Base-by-base conservation (phyloP, 2,113 vertebrate genomes). In the Cervus canadensis region DNA sequence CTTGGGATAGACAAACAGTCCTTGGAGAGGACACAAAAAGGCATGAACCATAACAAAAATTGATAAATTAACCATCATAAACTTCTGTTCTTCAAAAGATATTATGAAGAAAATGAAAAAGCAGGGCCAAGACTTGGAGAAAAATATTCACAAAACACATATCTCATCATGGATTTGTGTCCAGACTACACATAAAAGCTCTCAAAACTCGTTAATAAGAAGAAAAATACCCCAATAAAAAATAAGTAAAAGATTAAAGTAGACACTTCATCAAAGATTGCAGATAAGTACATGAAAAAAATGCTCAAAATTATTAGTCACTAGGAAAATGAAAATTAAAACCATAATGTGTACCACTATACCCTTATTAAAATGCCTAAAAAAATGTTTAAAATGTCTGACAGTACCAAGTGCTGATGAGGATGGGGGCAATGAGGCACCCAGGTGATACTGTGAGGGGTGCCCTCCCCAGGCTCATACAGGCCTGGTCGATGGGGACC, bases 21-120 rank as follows among this genome's bases (percentile, higher is more conserved):
- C 78, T 94, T 94, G 54, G 91, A 79, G 28, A 71, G 9, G 12
- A 91, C 28, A 40, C n/a, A 67, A 36, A 91, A 84, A 95, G 43
- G 36, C 36, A 33, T 8, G 83, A 93, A 16, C 33, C 78, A 43
- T 33, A 43, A 62, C 13, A 78, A 52, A n/a, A 45, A 26, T 0
- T 1, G 43, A 62, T 26, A 88, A 48, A 62, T 13, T n/a, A 9
- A 50, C 33, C 76, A 48, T 25, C 30, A 23, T 57, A 83, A 64
- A 28, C 15, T 43, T 57, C n/a, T 45, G 7, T 16, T 60, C 40
- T 86, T 91, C 76, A 81, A 45, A 62, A 57, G 30, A 45, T 26
- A 28, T 14, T 48, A 71, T 60, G 59, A 89, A 43, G 52, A 87
- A 92, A 87, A 74, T 7, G 5, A 33, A 45, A 90, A 81, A n/a